phyloP scores from a whole-genome alignment of 2,113 vertebrate species.

The Manacus vitellinus region DNA sequence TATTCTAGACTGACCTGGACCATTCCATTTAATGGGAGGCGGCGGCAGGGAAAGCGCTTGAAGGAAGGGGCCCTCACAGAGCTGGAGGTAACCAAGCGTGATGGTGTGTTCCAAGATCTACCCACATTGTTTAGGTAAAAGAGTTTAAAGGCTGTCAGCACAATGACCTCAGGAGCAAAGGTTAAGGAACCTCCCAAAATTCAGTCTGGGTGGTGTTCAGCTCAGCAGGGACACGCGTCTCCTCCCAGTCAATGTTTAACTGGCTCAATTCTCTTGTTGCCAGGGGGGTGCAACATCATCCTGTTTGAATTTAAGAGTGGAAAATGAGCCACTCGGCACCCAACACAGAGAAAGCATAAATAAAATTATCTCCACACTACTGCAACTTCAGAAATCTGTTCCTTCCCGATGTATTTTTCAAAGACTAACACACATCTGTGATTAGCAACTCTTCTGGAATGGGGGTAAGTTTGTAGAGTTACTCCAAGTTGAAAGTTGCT shows the following conservation, averaged over 20 bases:
- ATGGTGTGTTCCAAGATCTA: background rate
- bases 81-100: background rate
- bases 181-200: conserved; percentile 21
- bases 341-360: background rate
- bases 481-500: background rate
- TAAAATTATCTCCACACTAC: background rate
- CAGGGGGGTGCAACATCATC: background rate
- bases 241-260: background rate
- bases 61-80: background rate
- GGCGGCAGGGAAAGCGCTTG: background rate
- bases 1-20: background rate
- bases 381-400: background rate
- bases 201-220: conserved; percentile 1
- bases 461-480: background rate
- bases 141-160: background rate
- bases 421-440: background rate
- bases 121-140: background rate
- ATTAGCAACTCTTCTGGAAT: background rate
- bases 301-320: background rate
- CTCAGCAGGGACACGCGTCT: background rate
- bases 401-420: background rate
- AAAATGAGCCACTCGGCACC: background rate
- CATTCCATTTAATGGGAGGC: background rate
- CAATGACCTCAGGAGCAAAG: background rate
- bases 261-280: background rate